Base-by-base conservation (phyloP, 2,113 vertebrate genomes). In the Varanus komodoensis region DNA sequence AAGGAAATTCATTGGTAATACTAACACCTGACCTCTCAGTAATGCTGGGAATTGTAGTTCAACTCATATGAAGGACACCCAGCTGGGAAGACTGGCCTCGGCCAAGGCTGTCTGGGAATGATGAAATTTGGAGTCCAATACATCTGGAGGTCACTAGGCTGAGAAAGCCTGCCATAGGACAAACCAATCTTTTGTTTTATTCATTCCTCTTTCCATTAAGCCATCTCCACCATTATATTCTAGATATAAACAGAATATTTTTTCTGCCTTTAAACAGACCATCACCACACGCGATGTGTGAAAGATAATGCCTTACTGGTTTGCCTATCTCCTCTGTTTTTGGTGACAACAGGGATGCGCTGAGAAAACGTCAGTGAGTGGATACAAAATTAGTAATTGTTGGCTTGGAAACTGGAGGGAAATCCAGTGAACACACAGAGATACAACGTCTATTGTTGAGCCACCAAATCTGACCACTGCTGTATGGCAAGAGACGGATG, bases 341-440 rank as follows among this genome's bases (percentile, higher is more conserved):
- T 87, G 32, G 84, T 92, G 69, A 81, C 44, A 82, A 1, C 27
- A 69, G 8, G 5, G 32, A 12, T 19, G 1, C 38, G 4, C 12
- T 11, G 29, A 86, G 48, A 73, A 80, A 79, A 84, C 82, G 91
- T 64, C 8, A 90, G 87, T 52, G 34, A 34, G 79, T 87, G 89
- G 29, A n/a, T 3, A 82, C 34, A 23, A 67, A 84, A 11, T 8
- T 79, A 44, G 29, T 15, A 68, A 94, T 82, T 87, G 0, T 34
- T 74, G 48, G 82, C 19, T 75, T 73, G 68, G 48, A 88, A 87
- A n/a, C 15, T 73, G 86, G 89, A 91, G 57, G 91, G 78, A 52
- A 93, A 81, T 25, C 80, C 61, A 82, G 87, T 86, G 88, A 92
- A 93, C n/a, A 87, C 52, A 91, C 21, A 87, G 14, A 52, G 52